Base-by-base conservation (phyloP, 2,888 invertebrate species). In the Petrolisthes manimaculis region DNA sequence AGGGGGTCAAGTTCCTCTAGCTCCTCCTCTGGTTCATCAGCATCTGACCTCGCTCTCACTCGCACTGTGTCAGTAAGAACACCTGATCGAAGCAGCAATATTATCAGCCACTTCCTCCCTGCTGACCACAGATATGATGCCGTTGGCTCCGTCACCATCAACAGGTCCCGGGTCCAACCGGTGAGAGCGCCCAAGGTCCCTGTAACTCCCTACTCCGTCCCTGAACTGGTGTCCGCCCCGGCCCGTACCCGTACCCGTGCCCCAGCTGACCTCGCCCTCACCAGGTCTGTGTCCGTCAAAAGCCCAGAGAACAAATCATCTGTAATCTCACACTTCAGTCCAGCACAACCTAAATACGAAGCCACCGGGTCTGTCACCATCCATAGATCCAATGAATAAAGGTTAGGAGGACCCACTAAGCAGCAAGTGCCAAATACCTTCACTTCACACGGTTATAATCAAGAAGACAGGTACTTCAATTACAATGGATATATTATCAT, bases 91-190 rank as follows among this genome's bases (percentile, higher is more conserved):
- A n/a, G n/a, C 4, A 79, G 85, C 18, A 77, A 56, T 37, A 83
- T 85, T 37, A 90, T 90, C 55, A 74, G 67, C n/a, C 90, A 90
- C 81, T 90, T 90, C 77, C 56, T 75, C 6, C 90, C 90, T 4
- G 86, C 89, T 4, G 86, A 89, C 2, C 89, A 86, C 80, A 81
- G 75, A 51, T 90, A 89, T 71, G 90, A 88, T 6, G 90, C 90
- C 6, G 81, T 84, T 14, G 90, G 90, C 53, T 84, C 81, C 12
- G 90, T 90, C 51, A 80, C 69, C 77, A 90, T 90, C 53, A 86
- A 82, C 54, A 83, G 82, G 71, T 79, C 71, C 14, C 69, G 56
- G 37, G 37, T 37, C 37, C 37, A 37, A 37, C 37, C 37, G 0
- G 37, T 37, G 1, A 37, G 37, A 37, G 37, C 37, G 37, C 37